These are phyloP conservation scores for Sphyrna mokarran DNA, from an alignment of 2,113 vertebrate genomes.

Conservation along the genomic window DNA sequence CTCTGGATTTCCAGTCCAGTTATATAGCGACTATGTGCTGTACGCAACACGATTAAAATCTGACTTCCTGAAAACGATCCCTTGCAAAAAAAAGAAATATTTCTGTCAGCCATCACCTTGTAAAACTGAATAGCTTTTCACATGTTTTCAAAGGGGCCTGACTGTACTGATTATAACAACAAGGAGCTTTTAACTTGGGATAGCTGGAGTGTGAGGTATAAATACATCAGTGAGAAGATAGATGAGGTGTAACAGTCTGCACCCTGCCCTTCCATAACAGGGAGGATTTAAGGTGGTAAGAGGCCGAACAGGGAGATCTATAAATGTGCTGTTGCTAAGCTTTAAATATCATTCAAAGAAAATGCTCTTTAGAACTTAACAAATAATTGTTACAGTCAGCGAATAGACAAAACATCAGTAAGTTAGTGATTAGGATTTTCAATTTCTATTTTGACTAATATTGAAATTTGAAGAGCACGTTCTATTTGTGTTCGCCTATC, in stretches of 20 bases:
- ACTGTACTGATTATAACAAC: not conserved
- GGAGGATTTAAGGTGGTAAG: not conserved
- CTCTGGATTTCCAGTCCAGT: not conserved
- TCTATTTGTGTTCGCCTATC: not conserved
- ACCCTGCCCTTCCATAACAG: too few species aligned
- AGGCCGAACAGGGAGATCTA: not conserved
- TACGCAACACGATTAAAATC: not conserved
- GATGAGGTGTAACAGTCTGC: not conserved
- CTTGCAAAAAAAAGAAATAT: not conserved
- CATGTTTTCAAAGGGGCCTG: not conserved
- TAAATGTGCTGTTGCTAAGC: not conserved
- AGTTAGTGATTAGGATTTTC: conserved; percentile 1
- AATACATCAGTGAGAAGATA: not conserved
- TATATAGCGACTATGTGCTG: not conserved
- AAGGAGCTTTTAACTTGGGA: not conserved
- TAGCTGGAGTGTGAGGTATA: not conserved
- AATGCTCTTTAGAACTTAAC: not conserved
- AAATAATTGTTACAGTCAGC: conserved; percentile 14
- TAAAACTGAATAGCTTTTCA: not conserved
- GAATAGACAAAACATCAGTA: not conserved
- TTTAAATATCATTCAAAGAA: not conserved
- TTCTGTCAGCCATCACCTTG: not conserved
- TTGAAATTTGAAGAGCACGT: not conserved
- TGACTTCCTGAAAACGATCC: not conserved
- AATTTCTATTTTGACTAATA: conserved; percentile 17